Base-by-base conservation (phyloP, 1,140 invertebrate species). In the Stegodyphus dumicola region DNA sequence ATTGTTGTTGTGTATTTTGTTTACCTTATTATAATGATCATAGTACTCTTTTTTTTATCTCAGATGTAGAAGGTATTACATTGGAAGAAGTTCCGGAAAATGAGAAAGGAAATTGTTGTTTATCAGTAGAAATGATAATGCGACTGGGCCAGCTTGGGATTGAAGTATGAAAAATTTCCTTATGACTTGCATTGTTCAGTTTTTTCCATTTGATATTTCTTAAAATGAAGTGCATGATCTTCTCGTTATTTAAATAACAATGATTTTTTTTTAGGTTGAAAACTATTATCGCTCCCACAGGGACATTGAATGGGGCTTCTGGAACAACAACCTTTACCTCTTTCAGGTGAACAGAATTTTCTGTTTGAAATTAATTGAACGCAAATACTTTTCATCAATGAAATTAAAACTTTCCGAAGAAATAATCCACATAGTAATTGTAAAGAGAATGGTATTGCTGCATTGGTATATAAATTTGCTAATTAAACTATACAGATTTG, bases 221-320 rank as follows among this genome's bases (percentile, higher is more conserved):
- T 71, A 0, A 3, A 49, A 18, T 49, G 49, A 71, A 11, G 48
- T 2, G 69, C 6, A 1, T 49, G 48, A 52, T 10, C 18, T 6
- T 48, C 9, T 7, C 18, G 1, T 5, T 13, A 11, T n/a, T 54
- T 33, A 75, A 49, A 2, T n/a, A 10, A 15, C 10, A 11, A 15
- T 56, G 9, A n/a, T n/a, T 18, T 54, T 11, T 11, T 74, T 74
- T 60, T 18, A 86, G 85, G 33, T 86, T 9, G 77, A 83, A 51
- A 76, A 67, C 6, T 66, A 49, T 2, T 86, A 69, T 60, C n/a
- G 85, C 48, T 79, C 65, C n/a, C 53, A 15, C 13, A 74, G 87
- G 54, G 88, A 88, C 53, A 88, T 88, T 9, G 88, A 88, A 73
- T 88, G 87, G 87, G 88, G 75, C 1, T 76, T 76, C 33, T 69